Evolutionary conservation across 2,797 vertebrate genomes (phyloP), one percentile per base, ranked within the genome.

Genomic region (Characodon lateralis): DNA sequence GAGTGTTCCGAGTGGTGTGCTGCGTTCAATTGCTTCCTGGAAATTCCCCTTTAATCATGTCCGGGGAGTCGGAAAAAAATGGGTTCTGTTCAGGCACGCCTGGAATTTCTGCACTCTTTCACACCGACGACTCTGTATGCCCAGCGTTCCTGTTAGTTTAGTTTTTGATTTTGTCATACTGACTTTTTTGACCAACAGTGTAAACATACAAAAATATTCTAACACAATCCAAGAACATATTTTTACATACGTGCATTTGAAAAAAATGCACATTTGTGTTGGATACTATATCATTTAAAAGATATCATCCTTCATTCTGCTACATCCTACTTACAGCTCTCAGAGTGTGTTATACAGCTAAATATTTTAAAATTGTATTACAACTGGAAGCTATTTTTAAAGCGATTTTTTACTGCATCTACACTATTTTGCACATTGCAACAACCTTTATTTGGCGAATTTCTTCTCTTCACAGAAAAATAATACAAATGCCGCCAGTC

Each of bases 1-100:
- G 78, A 84, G 78, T 46, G 72, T 74, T 72, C 48, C 12, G 39
- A 68, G 65, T 76, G 78, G 0, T 8, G 71, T 84, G 89, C 20
- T 63, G 0, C 83, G 80, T 90, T 92, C 89, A 85, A 5, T 78
- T 77, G 73, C 80, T 81, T 82, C 83, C 72, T 46, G 88, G 79
- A 73, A 78, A 28, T 50, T 9, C 1, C 72, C 7, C 0, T 13
- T 35, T 61, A 35, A 24, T 48, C n/a, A 26, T 41, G 0, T 0
- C 14, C 68, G 61, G 87, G 66, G 88, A 83, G 77, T 77, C 73
- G 80, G 72, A 87, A 79, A 78, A 63, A 71, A 39, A 1, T 0
- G 28, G 73, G 83, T 28, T 80, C 2, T 53, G 75, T 89, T 89
- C 78, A 79, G 0, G 78, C 46, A 48, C 74, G 55, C 24, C 39